phyloP scores from a whole-genome alignment of 37 sponge, comb jelly and placozoan species.

The Ianthella basta region DNA sequence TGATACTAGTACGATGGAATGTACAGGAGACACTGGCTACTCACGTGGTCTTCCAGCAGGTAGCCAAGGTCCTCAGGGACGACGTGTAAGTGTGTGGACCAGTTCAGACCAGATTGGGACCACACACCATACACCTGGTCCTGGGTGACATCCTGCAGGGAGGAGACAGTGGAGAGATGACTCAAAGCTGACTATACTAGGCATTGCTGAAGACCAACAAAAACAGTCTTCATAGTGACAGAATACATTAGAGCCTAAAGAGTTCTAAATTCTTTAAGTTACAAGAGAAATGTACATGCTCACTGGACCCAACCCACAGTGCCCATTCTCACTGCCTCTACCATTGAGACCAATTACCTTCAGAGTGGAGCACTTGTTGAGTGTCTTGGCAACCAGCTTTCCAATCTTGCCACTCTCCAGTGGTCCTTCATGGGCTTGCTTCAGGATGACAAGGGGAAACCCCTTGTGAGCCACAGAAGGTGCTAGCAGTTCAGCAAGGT shows the following conservation, averaged over 20 bases:
- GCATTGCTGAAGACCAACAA: no score
- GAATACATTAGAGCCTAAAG: no score
- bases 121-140: neutral
- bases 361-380: neutral
- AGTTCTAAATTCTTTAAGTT: no score
- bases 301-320: no score
- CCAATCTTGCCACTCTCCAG: conserved; percentile 47
- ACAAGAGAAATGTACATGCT: no score
- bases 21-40: neutral
- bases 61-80: neutral
- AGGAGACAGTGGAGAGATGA: neutral
- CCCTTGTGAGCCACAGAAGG: conserved; percentile 24
- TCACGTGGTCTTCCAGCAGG: conserved; percentile 18
- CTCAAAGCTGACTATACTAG: neutral
- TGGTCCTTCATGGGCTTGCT: neutral
- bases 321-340: no score
- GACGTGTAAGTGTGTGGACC: neutral
- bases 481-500: conserved; percentile 48
- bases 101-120: conserved; percentile 15
- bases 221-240: no score
- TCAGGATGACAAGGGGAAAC: conserved; percentile 29
- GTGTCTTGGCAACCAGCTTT: conserved; percentile 35
- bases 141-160: neutral
- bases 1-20: no score
- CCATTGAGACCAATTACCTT: neutral